phyloP scores from a whole-genome alignment of 2,113 vertebrate genomes.

The Narcine bancroftii region DNA sequence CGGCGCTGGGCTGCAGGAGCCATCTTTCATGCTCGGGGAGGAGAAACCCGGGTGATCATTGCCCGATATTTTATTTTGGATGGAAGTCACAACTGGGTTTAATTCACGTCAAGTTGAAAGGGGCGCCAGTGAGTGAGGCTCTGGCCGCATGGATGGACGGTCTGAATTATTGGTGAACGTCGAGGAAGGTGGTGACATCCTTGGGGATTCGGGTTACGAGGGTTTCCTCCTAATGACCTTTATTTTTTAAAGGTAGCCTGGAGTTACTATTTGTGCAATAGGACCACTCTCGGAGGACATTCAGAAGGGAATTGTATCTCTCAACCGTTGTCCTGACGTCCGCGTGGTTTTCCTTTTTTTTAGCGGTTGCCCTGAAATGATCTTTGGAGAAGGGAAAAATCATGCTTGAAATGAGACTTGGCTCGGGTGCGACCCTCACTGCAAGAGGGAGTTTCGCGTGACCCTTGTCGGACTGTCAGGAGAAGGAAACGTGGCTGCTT shows the following conservation, averaged over 20 bases:
- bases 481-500: not conserved
- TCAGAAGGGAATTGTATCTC: too few relatives aligned
- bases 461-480: not conserved
- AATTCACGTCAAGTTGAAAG: not conserved
- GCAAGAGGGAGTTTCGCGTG: not conserved
- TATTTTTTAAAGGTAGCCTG: not conserved
- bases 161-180: not conserved
- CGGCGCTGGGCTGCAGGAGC: not conserved
- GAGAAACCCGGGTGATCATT: not conserved
- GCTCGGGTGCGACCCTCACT: not conserved
- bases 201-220: too few relatives aligned
- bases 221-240: not conserved
- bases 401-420: not conserved
- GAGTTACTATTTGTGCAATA: not conserved
- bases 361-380: too few relatives aligned
- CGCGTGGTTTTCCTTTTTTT: too few relatives aligned
- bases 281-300: not conserved
- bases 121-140: not conserved
- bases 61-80: not conserved
- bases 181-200: not conserved
- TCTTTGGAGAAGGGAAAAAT: not conserved
- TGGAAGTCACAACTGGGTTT: too few relatives aligned
- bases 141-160: not conserved
- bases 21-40: slow-evolving; percentile 5
- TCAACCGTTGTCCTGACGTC: too few relatives aligned